A percentile compares a stretch with the other conserved stretches of the same genome.
These are phyloP conservation scores for Silurus glanis DNA, from an alignment of 2,113 vertebrate species.

Conservation along the genomic window DNA sequence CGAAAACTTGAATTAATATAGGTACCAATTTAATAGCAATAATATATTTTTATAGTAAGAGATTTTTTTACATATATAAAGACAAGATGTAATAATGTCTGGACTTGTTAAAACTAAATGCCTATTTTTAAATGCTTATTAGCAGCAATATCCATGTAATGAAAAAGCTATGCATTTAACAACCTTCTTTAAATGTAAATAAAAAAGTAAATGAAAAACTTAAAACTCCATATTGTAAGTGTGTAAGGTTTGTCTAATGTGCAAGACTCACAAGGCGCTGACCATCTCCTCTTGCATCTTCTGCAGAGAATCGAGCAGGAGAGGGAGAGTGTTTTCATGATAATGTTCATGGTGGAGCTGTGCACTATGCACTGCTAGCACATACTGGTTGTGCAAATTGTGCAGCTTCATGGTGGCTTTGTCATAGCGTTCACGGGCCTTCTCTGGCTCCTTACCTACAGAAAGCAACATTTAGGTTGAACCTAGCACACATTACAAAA, in stretches of 20 bases:
- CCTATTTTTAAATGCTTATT: background rate
- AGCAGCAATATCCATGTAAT: background rate
- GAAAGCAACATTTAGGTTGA: conserved; percentile 40
- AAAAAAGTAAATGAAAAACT: background rate
- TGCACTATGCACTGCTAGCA: conserved; percentile 87
- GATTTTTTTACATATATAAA: no score
- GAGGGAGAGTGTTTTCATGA: conserved; percentile 79
- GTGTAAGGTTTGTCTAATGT: background rate
- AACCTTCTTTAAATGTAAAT: background rate
- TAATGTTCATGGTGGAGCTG: conserved; percentile 92
- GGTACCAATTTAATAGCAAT: no score
- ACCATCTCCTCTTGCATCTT: conserved; percentile 99
- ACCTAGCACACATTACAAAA: background rate
- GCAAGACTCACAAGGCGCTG: conserved; percentile 78
- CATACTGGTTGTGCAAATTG: conserved; percentile 93
- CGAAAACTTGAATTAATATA: no score
- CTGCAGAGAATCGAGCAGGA: conserved; percentile 90
- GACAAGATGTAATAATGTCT: no score
- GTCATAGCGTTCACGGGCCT: conserved; percentile 91
- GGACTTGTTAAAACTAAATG: no score
- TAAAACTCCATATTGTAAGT: background rate
- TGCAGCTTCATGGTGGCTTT: conserved; percentile 95
- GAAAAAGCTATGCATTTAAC: background rate
- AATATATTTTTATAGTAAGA: no score
- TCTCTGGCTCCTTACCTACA: conserved; percentile 86